Conservation (phyloP, 2,888 invertebrate species). For the Zygaena filipendulae region DNA sequence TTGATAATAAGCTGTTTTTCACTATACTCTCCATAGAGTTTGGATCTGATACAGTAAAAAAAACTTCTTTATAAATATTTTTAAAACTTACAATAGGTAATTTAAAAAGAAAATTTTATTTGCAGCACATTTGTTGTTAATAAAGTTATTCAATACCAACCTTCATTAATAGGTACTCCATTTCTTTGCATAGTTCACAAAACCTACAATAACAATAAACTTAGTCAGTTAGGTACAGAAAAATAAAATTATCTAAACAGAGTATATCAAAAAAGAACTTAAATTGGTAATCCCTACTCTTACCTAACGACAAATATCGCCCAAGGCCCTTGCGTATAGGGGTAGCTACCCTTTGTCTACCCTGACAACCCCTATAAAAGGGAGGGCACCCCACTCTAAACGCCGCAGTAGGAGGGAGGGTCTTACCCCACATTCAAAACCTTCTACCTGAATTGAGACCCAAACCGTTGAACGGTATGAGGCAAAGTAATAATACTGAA, state of each 20-base stretch:
- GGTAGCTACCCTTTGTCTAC: constrained; percentile 65
- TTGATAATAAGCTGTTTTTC: constrained; percentile 62
- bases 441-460: constrained; percentile 39
- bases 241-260: no score
- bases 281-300: constrained; percentile 45
- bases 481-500: no score
- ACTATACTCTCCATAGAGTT: constrained; percentile 30
- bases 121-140: no score
- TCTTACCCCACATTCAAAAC: constrained; percentile 45
- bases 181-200: no score
- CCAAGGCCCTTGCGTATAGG: constrained; percentile 58
- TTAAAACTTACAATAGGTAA: no score
- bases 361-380: constrained; percentile 52
- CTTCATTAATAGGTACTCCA: no score
- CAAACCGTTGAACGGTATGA: no score
- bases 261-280: no score
- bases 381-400: constrained; percentile 59
- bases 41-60: constrained; percentile 18
- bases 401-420: constrained; percentile 45
- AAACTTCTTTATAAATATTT: neutral
- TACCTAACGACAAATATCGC: constrained; percentile 39
- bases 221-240: no score
- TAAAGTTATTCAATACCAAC: no score
- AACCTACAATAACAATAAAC: no score
- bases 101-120: no score